A percentile compares a stretch with the other conserved stretches of the same genome.
phyloP scores from a whole-genome alignment of 2,888 invertebrate species.

The Autographa gamma region DNA sequence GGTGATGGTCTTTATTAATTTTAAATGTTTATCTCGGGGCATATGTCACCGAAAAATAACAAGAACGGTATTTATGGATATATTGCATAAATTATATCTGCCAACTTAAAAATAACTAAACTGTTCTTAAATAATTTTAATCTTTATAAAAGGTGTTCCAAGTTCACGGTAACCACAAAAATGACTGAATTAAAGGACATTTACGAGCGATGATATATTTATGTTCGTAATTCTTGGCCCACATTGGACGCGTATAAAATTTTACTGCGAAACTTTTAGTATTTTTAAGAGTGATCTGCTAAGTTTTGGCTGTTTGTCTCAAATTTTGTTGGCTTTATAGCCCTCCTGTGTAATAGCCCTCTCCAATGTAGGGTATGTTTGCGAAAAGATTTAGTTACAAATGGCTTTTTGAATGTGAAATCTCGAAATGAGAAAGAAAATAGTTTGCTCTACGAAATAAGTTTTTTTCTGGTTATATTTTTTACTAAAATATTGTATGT shows the following conservation, averaged over 20 bases:
- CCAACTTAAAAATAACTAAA: too few relatives aligned
- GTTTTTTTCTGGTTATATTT: too few relatives aligned
- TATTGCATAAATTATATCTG: too few relatives aligned
- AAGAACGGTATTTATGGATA: too few relatives aligned
- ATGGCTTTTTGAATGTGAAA: conserved; percentile 9
- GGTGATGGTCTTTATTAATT: too few relatives aligned
- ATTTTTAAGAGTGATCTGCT: conserved; percentile 57
- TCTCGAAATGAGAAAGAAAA: not conserved
- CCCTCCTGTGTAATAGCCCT: conserved; percentile 30
- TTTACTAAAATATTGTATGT: too few relatives aligned
- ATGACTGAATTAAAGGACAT: conserved; percentile 66
- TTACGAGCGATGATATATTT: conserved; percentile 67
- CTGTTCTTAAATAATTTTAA: too few relatives aligned
- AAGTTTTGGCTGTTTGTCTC: conserved; percentile 61
- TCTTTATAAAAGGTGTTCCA: not conserved
- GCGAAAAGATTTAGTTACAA: conserved; percentile 23
- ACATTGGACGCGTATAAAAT: conserved; percentile 67
- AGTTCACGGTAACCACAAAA: conserved; percentile 21
- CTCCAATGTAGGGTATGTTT: conserved; percentile 34
- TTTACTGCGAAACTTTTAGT: conserved; percentile 67
- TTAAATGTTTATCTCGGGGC: too few relatives aligned
- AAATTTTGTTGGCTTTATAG: conserved; percentile 50
- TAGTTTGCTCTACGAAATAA: not conserved
- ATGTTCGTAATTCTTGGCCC: conserved; percentile 65
- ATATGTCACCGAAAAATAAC: too few relatives aligned